These are phyloP conservation scores for Paragorgia papillata DNA, from an alignment of 92 coral and sea anemone genomes.

Conservation along the genomic window DNA sequence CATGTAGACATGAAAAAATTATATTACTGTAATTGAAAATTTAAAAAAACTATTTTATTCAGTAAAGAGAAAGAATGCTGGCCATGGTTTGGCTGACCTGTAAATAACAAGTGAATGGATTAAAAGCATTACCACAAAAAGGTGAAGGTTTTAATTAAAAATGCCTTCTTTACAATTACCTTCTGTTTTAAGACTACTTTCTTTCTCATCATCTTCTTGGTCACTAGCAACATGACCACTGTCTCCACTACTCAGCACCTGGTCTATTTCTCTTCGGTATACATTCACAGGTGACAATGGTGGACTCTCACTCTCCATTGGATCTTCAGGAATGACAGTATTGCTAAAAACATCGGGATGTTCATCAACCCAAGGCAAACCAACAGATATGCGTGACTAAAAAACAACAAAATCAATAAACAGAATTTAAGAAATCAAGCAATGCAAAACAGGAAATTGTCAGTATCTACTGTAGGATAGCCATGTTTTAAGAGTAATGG, in stretches of 20 bases:
- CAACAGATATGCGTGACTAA: conserved; percentile 36
- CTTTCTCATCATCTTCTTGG: conserved; percentile 25
- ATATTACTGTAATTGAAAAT: too few relatives aligned
- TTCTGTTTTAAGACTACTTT: conserved; percentile 9
- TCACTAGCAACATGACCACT: conserved; percentile 54
- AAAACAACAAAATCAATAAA: background rate
- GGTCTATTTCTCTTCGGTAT: background rate
- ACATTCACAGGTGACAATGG: background rate
- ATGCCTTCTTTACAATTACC: too few relatives aligned
- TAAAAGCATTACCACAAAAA: too few relatives aligned
- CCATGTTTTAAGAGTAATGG: too few relatives aligned
- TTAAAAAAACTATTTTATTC: too few relatives aligned
- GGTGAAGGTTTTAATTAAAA: too few relatives aligned
- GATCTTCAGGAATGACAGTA: conserved; percentile 2
- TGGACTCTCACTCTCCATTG: conserved; percentile 22
- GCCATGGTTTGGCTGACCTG: too few relatives aligned
- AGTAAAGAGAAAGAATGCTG: too few relatives aligned
- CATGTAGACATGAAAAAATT: too few relatives aligned
- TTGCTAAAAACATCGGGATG: conserved; percentile 77
- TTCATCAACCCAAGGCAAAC: conserved; percentile 79
- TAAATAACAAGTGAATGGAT: too few relatives aligned
- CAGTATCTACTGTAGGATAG: too few relatives aligned
- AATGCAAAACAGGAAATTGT: too few relatives aligned
- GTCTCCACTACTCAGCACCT: conserved; percentile 27
- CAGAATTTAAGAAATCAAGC: background rate